Evolutionary conservation across 64 coral and sea anemone genomes (phyloP), one percentile per base, ranked within the genome.

Genomic region (Stichodactyla helianthus): DNA sequence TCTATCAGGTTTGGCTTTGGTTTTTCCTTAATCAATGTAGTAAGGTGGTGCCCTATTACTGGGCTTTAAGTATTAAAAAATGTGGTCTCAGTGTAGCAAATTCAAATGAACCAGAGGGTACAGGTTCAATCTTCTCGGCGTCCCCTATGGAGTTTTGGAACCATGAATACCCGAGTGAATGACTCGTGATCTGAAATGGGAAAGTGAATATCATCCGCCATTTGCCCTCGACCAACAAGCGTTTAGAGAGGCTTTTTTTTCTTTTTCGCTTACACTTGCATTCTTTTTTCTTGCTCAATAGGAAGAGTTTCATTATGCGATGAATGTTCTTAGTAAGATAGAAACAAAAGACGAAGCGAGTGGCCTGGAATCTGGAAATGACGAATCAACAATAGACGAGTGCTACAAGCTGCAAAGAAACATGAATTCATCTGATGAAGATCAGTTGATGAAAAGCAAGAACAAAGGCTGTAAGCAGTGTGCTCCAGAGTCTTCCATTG

Each of bases 241-340:
- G 35, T 44, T 44, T 3, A 44, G 35, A 44, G 35, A 44, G 35
- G 35, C 35, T 44, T 44, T 44, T 44, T 44, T 44, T 44, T 44
- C 35, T 44, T 44, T 44, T 44, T 44, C 35, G 35, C 79, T 52
- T 11, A 16, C 53, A 52, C 26, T 13, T 17, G 0, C 14, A 52
- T 51, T 80, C 31, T 26, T 7, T 80, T 9, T 51, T 51, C 27
- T 84, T 84, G 4, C 15, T 84, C 17, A 10, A 4, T 23, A 84
- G 83, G 83, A 84, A 60, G 83, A 84, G 83, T 84, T 84, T 19
- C 54, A 27, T 58, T 84, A 54, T 25, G 54, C 83, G 25, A 31
- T 84, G 83, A 51, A 63, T 4, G n/a, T 84, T 62, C 19, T 84
- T 4, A 27, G 83, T 63, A 22, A 60, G 18, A 27, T 84, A 62